Base-by-base conservation (phyloP, 2,113 vertebrate genomes). In the Corythornis cristatus region DNA sequence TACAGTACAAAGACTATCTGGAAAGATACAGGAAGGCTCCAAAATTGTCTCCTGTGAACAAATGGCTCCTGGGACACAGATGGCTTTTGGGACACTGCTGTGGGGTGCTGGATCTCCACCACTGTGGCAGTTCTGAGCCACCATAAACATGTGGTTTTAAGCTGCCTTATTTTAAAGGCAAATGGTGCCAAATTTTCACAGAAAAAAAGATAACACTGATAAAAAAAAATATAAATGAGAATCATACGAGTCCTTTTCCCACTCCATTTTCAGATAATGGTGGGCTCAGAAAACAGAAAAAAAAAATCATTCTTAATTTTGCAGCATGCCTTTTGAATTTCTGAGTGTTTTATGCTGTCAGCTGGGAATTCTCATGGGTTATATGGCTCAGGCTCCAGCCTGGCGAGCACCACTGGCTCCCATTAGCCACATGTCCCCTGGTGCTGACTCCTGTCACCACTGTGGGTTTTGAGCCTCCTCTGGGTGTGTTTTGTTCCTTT, bases 291-390 rank as follows among this genome's bases (percentile, higher is more conserved):
- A 51, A 35, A 43, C 2, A 12, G 20, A 51, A 6, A 22, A 33
- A 33, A 64, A 22, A 15, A 26, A 2, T 2, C 26, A 12, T 28
- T 53, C 35, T 45, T 83, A 1, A 7, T 66, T 88, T 76, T n/a
- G 31, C 48, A 57, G 6, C 28, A 3, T 51, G 9, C 12, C 1
- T 12, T 60, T 43, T 25, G 33, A 43, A 37, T 73, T 65, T 4
- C 17, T 6, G 20, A 8, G 4, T 2, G 12, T 80, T 61, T 12
- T 10, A 29, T 29, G 65, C 0, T 0, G 28, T 60, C 0, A 0
- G 43, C 13, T 2, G 83, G 58, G 23, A 33, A 58, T 15, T 37
- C 43, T 54, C 14, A 4, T 21, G 46, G 58, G 56, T 21, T 8
- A 3, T 5, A 42, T 2, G 29, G 19, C 40, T 60, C 75, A 3